These are phyloP conservation scores for Drosophila vallismaia DNA, from an alignment of 2,888 invertebrate genomes.

Conservation along the genomic window DNA sequence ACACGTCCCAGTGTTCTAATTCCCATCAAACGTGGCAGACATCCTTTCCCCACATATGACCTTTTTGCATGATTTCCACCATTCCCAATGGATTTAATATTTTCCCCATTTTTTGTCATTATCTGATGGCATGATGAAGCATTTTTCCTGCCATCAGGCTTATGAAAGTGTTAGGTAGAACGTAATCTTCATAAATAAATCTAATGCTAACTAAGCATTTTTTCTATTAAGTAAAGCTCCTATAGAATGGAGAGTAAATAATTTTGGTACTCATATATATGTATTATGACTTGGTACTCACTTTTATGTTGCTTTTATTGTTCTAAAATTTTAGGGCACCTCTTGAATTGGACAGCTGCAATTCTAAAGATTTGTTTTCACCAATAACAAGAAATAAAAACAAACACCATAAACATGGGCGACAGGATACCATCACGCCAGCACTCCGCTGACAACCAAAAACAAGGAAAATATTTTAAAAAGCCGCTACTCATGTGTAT, in stretches of 20 bases:
- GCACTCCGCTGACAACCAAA: constrained; percentile 34
- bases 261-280: not conserved
- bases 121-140: constrained; percentile 42
- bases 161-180: constrained; percentile 26
- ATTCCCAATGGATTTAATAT: constrained; percentile 24
- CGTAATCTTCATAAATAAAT: not conserved
- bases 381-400: constrained; percentile 5
- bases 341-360: constrained; percentile 52
- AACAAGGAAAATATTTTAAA: constrained; percentile 44
- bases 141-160: constrained; percentile 45
- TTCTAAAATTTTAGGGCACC: not conserved
- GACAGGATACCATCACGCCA: constrained; percentile 39
- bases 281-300: constrained; percentile 4
- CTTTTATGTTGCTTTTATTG: not conserved
- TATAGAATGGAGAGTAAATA: too few species aligned
- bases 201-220: not conserved
- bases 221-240: too few species aligned
- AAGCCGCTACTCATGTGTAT: constrained; percentile 21
- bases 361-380: constrained; percentile 52
- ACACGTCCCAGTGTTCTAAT: constrained; percentile 16
- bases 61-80: not conserved
- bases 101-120: constrained; percentile 21
- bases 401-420: constrained; percentile 45
- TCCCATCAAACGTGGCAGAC: constrained; percentile 21
- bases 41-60: not conserved